Conservation (phyloP, 2,797 vertebrate species). For the Aselliscus stoliczkanus region DNA sequence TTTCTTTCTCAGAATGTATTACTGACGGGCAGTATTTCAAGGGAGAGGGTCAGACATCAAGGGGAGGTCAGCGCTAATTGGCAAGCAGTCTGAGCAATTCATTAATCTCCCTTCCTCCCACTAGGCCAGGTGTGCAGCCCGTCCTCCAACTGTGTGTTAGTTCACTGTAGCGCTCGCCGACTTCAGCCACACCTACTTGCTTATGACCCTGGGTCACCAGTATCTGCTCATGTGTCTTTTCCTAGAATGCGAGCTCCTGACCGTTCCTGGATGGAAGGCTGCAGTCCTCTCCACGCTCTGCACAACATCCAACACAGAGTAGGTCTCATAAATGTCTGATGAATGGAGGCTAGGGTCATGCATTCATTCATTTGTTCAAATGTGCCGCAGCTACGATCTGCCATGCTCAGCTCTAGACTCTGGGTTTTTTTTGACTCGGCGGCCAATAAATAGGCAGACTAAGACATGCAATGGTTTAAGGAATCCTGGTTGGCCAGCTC, state of each 20-base stretch:
- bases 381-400: rapidly evolving
- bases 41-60: slow-evolving; percentile 35
- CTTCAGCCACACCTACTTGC: neutral
- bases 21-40: slow-evolving; percentile 42
- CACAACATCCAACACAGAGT: neutral
- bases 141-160: neutral
- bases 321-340: neutral
- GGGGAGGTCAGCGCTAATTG: slow-evolving; percentile 41
- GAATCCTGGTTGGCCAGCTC: neutral
- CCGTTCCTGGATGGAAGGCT: neutral
- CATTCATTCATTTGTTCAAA: neutral
- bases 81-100: neutral
- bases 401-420: too few relatives aligned
- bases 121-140: neutral
- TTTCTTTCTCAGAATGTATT: slow-evolving; percentile 45
- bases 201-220: neutral
- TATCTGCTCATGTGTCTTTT: neutral
- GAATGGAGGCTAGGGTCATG: neutral
- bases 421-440: neutral
- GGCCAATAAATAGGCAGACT: neutral
- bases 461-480: neutral
- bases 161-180: neutral
- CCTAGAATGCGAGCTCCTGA: neutral
- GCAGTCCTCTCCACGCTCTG: neutral
- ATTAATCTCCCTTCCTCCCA: neutral